These are phyloP conservation scores for Syngnathus rostellatus DNA, from an alignment of 2,797 vertebrate genomes.

Conservation along the genomic window DNA sequence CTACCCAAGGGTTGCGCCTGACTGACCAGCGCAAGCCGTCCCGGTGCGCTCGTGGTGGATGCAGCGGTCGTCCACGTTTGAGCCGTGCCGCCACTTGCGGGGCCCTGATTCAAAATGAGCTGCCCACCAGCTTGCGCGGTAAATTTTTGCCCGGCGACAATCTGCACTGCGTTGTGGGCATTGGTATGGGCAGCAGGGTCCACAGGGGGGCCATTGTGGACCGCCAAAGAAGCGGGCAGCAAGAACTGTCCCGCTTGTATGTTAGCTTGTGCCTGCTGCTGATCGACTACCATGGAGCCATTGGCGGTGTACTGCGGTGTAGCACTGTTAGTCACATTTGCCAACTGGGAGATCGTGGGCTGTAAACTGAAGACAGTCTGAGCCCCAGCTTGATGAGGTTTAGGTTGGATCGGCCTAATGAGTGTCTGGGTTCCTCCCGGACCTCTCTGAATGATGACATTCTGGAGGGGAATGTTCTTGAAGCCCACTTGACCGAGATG, in stretches of 20 bases:
- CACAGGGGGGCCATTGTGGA: slow-evolving; percentile 81
- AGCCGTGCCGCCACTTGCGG: slow-evolving; percentile 70
- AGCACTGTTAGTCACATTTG: slow-evolving; percentile 57
- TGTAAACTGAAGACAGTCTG: slow-evolving; percentile 88
- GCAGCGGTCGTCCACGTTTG: slow-evolving; percentile 77
- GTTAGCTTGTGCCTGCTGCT: slow-evolving; percentile 72
- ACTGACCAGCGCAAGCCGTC: slow-evolving; percentile 77
- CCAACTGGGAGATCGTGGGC: slow-evolving; percentile 44
- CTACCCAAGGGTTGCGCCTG: slow-evolving; percentile 67
- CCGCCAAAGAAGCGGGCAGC: slow-evolving; percentile 79
- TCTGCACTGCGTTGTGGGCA: slow-evolving; percentile 84
- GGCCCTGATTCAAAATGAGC: slow-evolving; percentile 85
- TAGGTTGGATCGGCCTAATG: slow-evolving; percentile 92
- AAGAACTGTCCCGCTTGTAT: slow-evolving; percentile 83
- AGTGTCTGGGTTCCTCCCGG: slow-evolving; percentile 81
- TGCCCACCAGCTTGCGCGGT: slow-evolving; percentile 73
- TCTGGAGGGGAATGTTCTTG: slow-evolving; percentile 93
- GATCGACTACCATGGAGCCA: slow-evolving; percentile 86
- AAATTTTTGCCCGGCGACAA: slow-evolving; percentile 87
- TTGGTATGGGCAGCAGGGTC: slow-evolving; percentile 78
- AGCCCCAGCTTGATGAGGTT: slow-evolving; percentile 83
- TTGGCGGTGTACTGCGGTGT: slow-evolving; percentile 77
- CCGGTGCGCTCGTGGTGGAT: slow-evolving; percentile 69
- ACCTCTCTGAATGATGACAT: slow-evolving; percentile 96
- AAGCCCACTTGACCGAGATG: slow-evolving; percentile 84